phyloP scores from a whole-genome alignment of 2,797 vertebrate species.

The Microctenopoma steveboyesi region DNA sequence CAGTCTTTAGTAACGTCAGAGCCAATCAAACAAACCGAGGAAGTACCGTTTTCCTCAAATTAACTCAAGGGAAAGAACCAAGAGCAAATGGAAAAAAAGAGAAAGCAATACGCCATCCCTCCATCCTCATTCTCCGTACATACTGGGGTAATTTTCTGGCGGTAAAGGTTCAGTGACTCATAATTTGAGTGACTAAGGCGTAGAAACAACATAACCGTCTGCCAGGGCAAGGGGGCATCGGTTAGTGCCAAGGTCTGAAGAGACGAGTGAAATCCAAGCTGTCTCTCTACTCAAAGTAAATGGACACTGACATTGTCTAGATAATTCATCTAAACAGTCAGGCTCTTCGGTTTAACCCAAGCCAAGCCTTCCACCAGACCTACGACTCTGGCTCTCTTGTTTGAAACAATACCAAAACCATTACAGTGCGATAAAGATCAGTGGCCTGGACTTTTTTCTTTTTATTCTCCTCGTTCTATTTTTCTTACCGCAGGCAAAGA shows the following conservation, averaged over 20 bases:
- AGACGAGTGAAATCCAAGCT: conserved; percentile 81
- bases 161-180: conserved; percentile 86
- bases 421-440: conserved; percentile 76
- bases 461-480: conserved; percentile 38
- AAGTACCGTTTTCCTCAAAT: conserved; percentile 85
- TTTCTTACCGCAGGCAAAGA: conserved; percentile 44
- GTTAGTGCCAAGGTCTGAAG: conserved; percentile 78
- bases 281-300: conserved; percentile 75
- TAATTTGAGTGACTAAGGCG: conserved; percentile 86
- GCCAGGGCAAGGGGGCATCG: conserved; percentile 67
- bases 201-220: conserved; percentile 81
- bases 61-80: conserved; percentile 75
- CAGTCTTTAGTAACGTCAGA: conserved; percentile 86
- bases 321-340: conserved; percentile 85
- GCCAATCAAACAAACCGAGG: conserved; percentile 84
- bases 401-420: conserved; percentile 73
- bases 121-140: conserved; percentile 75
- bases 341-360: conserved; percentile 79
- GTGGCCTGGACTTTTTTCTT: conserved; percentile 35
- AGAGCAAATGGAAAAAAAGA: conserved; percentile 72
- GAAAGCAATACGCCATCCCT: conserved; percentile 66
- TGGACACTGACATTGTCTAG: conserved; percentile 84
- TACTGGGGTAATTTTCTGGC: conserved; percentile 84
- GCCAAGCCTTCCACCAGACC: conserved; percentile 68
- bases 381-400: conserved; percentile 54